Base-by-base conservation (phyloP, 2,113 vertebrate genomes). In the Hyaena hyaena region DNA sequence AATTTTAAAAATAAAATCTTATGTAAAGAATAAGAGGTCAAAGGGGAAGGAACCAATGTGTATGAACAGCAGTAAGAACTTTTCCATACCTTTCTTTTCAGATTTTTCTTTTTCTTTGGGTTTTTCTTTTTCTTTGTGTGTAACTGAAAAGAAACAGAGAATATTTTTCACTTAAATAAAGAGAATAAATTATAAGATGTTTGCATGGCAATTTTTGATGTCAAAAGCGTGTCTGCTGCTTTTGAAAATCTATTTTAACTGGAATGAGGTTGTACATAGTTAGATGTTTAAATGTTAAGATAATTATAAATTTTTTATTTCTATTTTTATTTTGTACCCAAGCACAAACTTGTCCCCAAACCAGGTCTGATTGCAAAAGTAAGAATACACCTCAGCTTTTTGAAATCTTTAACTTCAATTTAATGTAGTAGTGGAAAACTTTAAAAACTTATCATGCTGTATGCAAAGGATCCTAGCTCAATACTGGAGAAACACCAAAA, bases 51-150 rank as follows among this genome's bases (percentile, higher is more conserved):
- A 31, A 48, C 19, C 21, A 43, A 28, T 33, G 28, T 88, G 7
- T 35, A 63, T 82, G 43, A 89, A 79, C 5, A 15, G 5, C 19
- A 76, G 48, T 43, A 74, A 83, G 9, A 89, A 90, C 33, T 74
- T 48, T 1, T 33, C 1, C 77, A 58, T 98, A 98, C 98, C 98
- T 98, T 97, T 98, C 77, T 97, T 98, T 63, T 96, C 95, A 19
- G 96, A 66, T 94, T 98, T 98, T 95, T 97, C 98, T 93, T 97
- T 96, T 33, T 9, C 39, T 97, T 97, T 97, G 69, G 61, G 88
- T 95, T 95, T 98, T 50, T 97, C 97, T 83, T 97, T 98, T 96
- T 97, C 98, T 97, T 66, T 96, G 28, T 90, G 96, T 89, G 77
- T 50, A 86, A 96, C 98, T 98, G 33, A 16, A 98, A 98, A 93